phyloP scores from a whole-genome alignment of 2,888 invertebrate genomes.

The Campoletis raptor region DNA sequence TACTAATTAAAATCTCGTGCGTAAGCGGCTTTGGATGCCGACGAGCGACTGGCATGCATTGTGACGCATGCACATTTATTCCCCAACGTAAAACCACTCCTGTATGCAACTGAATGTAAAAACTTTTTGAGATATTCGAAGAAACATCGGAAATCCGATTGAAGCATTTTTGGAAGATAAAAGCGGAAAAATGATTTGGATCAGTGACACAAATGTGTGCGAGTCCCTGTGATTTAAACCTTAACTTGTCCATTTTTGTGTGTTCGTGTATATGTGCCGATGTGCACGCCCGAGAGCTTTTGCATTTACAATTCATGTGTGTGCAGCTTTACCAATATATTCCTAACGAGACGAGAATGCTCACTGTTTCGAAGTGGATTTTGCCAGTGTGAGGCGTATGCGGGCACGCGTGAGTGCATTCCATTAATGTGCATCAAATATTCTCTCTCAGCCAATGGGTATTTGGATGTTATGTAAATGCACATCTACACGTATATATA shows the following conservation, averaged over 20 bases:
- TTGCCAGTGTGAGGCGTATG: conserved; percentile 8
- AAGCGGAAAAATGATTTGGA: conserved; percentile 5
- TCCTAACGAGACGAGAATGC: conserved; percentile 33
- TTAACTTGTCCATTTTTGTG: background rate
- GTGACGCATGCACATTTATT: background rate
- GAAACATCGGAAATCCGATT: conserved; percentile 24
- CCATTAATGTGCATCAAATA: conserved; percentile 67
- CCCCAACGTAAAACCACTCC: background rate
- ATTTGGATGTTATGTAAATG: conserved; percentile 61
- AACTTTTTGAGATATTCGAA: background rate
- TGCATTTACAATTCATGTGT: conserved; percentile 2
- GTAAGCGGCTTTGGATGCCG: conserved; percentile 53
- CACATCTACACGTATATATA: conserved; percentile 14
- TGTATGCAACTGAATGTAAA: background rate
- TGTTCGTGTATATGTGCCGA: background rate
- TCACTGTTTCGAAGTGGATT: conserved; percentile 35
- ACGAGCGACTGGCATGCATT: conserved; percentile 21
- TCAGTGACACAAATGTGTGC: background rate
- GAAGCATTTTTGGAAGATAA: conserved; percentile 22
- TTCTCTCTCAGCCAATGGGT: conserved; percentile 49
- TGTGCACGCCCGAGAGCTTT: conserved; percentile 13
- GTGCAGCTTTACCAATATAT: conserved; percentile 32
- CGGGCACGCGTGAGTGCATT: conserved; percentile 55
- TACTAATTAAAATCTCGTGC: conserved; percentile 50
- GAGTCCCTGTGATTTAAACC: background rate